Evolutionary conservation across 2,797 vertebrate genomes (phyloP).

Genomic region (Tenualosa thibaudeaui): DNA sequence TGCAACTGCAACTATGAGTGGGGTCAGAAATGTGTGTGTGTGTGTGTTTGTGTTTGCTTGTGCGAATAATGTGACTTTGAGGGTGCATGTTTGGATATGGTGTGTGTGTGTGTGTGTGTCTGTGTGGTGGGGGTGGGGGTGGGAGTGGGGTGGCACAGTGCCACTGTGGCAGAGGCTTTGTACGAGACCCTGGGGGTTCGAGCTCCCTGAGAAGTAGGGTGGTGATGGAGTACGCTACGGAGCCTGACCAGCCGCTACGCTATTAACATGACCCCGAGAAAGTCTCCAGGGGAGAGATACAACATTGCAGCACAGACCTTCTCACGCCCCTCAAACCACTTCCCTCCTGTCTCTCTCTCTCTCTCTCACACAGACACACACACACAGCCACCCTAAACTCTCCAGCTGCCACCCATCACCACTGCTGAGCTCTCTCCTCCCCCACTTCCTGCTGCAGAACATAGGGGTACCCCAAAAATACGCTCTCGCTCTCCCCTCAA

Average conservation of each 20-base stretch:
- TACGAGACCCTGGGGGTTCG: background rate
- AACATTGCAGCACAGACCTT: constrained; percentile 50
- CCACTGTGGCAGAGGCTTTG: no score
- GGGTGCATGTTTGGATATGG: background rate
- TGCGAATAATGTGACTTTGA: background rate
- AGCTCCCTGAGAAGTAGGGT: background rate
- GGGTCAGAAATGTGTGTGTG: background rate
- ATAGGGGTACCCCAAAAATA: constrained; percentile 50
- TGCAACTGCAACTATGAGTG: constrained; percentile 10
- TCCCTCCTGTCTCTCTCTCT: constrained; percentile 3
- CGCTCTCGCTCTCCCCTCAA: constrained; percentile 40
- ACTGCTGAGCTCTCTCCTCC: background rate
- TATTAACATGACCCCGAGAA: constrained; percentile 45
- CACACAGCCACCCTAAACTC: constrained; percentile 20
- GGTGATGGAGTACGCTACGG: background rate
- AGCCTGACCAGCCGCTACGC: constrained; percentile 41
- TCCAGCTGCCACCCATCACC: constrained; percentile 62
- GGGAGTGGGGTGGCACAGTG: background rate
- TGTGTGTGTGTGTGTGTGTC: background rate
- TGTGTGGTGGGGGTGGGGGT: background rate
- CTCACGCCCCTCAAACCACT: constrained; percentile 57
- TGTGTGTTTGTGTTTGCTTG: background rate
- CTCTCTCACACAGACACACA: background rate
- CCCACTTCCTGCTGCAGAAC: constrained; percentile 48
- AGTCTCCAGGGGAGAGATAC: constrained; percentile 32